phyloP scores from a whole-genome alignment of 2,797 vertebrate genomes.

The Argya squamiceps region DNA sequence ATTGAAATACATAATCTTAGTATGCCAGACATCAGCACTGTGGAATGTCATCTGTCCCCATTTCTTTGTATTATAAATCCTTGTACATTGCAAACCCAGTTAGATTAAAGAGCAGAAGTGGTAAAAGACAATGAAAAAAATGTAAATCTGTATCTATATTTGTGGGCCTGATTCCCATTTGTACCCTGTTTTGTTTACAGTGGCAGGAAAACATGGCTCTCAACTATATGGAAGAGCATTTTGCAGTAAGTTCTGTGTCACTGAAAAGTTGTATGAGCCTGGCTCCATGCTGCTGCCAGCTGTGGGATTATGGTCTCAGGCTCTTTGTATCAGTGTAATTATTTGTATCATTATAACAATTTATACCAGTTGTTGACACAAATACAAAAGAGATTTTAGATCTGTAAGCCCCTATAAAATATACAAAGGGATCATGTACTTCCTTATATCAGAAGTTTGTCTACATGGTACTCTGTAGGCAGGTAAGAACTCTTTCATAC shows the following conservation, averaged over 20 bases:
- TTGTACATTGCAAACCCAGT: conserved; percentile 4
- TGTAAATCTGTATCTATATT: background rate
- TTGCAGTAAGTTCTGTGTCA: background rate
- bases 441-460: background rate
- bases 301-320: background rate
- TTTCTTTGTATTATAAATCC: background rate
- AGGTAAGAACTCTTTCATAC: background rate
- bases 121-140: conserved; percentile 5
- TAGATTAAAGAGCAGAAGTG: background rate
- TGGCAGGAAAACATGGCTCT: background rate
- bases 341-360: background rate
- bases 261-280: background rate
- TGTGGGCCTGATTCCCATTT: background rate
- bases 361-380: background rate
- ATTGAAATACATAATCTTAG: conserved; percentile 12
- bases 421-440: background rate
- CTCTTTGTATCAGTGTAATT: background rate
- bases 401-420: background rate
- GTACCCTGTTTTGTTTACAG: background rate
- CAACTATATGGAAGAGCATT: background rate
- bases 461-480: background rate
- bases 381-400: background rate
- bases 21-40: conserved; percentile 20
- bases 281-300: background rate
- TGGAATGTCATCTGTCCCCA: conserved; percentile 36